phyloP scores from a whole-genome alignment of 1,140 invertebrate genomes.

The Cyrtorhinus lividipennis region DNA sequence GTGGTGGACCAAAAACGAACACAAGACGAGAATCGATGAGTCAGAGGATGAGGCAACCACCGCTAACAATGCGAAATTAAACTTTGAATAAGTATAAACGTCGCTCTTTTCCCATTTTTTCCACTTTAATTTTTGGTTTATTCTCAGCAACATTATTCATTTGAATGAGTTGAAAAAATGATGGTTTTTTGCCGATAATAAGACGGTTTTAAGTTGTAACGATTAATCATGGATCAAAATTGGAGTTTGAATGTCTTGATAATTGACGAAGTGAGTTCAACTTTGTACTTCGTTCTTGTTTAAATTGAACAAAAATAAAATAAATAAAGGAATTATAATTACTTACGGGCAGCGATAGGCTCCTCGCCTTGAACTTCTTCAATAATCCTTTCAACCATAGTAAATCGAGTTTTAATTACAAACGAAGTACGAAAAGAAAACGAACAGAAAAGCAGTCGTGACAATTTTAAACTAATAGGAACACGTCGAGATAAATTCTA shows the following conservation, averaged over 20 bases:
- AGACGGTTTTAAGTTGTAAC: neutral
- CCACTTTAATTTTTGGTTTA: too few species aligned
- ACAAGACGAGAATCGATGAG: too few species aligned
- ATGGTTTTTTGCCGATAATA: neutral
- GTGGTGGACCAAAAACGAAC: too few species aligned
- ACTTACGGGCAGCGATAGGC: slow-evolving; percentile 19
- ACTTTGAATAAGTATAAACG: too few species aligned
- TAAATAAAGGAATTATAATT: too few species aligned
- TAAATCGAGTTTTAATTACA: neutral
- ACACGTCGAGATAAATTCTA: neutral
- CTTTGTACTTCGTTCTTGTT: neutral
- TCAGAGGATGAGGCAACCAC: too few species aligned
- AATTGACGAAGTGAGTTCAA: neutral
- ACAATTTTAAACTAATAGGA: neutral
- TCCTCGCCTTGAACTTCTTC: slow-evolving; percentile 20
- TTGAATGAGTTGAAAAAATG: neutral
- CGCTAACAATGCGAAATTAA: too few species aligned
- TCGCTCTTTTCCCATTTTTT: too few species aligned
- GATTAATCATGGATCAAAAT: neutral
- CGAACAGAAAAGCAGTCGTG: neutral
- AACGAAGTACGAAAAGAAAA: neutral
- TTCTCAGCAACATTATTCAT: too few species aligned
- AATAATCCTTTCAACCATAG: slow-evolving; percentile 21
- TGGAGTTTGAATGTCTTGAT: neutral
- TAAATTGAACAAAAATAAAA: neutral